Evolutionary conservation across 2,797 vertebrate species (phyloP), one percentile per base, ranked within the genome.

Genomic region (Clarias laeviceps): DNA sequence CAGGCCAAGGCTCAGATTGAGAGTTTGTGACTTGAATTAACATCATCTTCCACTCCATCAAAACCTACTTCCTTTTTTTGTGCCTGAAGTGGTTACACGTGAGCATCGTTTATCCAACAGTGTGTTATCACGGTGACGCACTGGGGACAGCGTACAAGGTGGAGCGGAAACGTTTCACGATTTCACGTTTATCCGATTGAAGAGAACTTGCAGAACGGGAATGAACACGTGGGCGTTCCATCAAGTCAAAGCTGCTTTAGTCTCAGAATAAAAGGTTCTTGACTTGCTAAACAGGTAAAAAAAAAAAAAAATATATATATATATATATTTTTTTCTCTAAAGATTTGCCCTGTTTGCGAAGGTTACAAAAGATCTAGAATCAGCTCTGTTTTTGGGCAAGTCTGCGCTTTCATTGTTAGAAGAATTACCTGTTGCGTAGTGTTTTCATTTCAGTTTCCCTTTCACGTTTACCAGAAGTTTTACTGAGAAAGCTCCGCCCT

Each of bases 121-220:
- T 87, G 76, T 70, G 73, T 91, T 92, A 91, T 78, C 84, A 86
- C 85, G 70, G 57, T 84, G 90, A 86, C 90, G 89, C 88, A 90
- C 29, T 88, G 84, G 85, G 70, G 80, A 66, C 69, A 85, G 82
- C 87, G 77, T 90, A 65, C 80, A 82, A 8, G 3, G 27, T 29
- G 15, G 50, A 20, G 4, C 65, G 4, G 45, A 81, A 68, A 84
- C 74, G 37, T 2, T 37, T 37, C 76, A 32, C 32, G 4, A 29
- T 72, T 57, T 22, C 65, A 80, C 3, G 37, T 37, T 40, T 40
- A 85, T 80, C 80, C 24, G 17, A 29, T 82, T 88, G 82, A 87
- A 88, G 86, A 88, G 65, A 81, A 66, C 18, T 27, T 15, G 14
- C 56, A 20, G 14, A 64, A 79, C 76, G 73, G 45, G 40, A 72